Evolutionary conservation across 2,113 vertebrate species (phyloP), one percentile per base, ranked within the genome.

Genomic region (Phasianus colchicus): DNA sequence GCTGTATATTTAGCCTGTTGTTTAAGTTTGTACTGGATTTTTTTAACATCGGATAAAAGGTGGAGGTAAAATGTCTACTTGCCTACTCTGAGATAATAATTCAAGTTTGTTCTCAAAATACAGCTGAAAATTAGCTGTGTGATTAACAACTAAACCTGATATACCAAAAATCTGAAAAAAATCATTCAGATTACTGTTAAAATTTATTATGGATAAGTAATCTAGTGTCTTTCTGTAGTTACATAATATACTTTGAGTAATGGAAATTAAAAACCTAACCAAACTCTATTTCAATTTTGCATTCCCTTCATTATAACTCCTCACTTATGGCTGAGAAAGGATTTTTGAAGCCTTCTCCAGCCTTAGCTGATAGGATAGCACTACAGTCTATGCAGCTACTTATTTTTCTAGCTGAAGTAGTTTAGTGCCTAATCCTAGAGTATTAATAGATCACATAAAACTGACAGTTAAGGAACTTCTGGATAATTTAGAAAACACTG

Each of bases 381-480:
- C 42, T 84, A 85, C 89, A 90, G 92, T 71, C 27, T 30, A 9
- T 40, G n/a, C 58, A 67, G 40, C 57, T 88, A 24, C 2, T 3
- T 48, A 72, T 34, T 42, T 69, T 21, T 74, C 21, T 60, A 65
- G 55, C 47, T 70, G 65, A 57, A 69, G 52, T 72, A 72, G 7
- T 16, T 74, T 67, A 16, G 58, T 74, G 66, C 55, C 64, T 86
- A 78, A 64, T 96, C 61, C 66, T 91, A 93, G 50, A 73, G 79
- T 72, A 92, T 86, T n/a, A 88, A 93, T 95, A 90, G 94, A 92
- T 95, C 72, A 71, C 8, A 1, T 82, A 42, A 60, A 75, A 67
- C 1, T 3, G 74, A 69, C 81, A 84, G 61, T 57, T 88, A 55
- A 81, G 82, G 61, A 91, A 58, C 50, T 82, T 47, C 32, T 48